Percentiles rank a stretch among this genome's conserved stretches.
Evolutionary conservation across 1,140 invertebrate genomes (phyloP).

Genomic region (Triops cancriformis): DNA sequence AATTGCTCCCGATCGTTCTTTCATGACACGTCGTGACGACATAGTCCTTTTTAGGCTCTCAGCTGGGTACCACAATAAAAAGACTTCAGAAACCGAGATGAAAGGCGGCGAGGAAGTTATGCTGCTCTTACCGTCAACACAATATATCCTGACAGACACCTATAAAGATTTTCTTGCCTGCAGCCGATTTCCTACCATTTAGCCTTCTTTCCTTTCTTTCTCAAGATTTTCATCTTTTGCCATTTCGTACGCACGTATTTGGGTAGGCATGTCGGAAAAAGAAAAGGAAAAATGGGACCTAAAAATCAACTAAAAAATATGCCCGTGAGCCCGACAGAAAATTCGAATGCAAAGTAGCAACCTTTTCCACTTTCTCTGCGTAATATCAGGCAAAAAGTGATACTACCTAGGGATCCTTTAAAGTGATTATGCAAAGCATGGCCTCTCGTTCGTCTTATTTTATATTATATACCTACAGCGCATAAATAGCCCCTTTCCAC

Average conservation of each 20-base stretch:
- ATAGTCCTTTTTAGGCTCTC: not conserved
- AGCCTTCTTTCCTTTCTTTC: not conserved
- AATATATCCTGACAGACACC: not conserved
- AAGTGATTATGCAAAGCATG: conserved; percentile 11
- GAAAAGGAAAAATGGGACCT: not conserved
- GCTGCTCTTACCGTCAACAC: not conserved
- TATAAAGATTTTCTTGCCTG: not conserved
- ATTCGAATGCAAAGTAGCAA: conserved; percentile 7
- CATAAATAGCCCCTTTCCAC: not conserved
- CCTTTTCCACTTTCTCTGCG: not conserved
- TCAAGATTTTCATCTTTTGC: not conserved
- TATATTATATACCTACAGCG: not conserved
- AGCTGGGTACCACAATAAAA: not conserved
- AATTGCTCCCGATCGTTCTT: not conserved
- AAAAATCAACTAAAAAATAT: not conserved
- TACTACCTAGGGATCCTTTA: not conserved
- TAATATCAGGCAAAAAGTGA: not conserved
- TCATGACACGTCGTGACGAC: not conserved
- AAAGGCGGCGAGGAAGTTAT: not conserved
- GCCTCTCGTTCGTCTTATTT: not conserved
- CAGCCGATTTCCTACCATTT: not conserved
- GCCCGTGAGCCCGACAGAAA: not conserved
- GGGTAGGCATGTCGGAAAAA: not conserved
- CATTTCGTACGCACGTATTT: not conserved
- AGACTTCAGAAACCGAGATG: not conserved